Percentiles rank a stretch among this genome's conserved stretches.
phyloP scores from a whole-genome alignment of 2,888 invertebrate species.

The Ornithoptera alexandrae region DNA sequence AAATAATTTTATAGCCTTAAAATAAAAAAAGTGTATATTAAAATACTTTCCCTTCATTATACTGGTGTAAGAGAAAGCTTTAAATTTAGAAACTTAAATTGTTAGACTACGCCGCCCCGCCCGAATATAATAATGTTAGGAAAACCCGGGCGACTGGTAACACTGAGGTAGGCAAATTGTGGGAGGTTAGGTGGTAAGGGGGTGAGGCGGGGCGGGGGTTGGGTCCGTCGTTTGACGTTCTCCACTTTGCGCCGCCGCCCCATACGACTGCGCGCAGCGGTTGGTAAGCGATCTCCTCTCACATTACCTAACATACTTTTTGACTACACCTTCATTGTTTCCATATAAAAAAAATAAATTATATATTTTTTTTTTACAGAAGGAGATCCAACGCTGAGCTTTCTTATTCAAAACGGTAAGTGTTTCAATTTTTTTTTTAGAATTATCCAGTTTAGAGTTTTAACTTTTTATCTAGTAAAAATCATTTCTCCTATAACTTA shows the following conservation, averaged over 20 bases:
- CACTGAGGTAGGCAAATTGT: slow-evolving; percentile 53
- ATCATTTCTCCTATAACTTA: background rate
- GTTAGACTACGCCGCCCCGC: slow-evolving; percentile 44
- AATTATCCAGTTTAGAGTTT: background rate
- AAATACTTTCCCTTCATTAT: background rate
- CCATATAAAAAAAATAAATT: background rate
- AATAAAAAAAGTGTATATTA: too few relatives aligned
- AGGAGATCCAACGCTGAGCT: background rate
- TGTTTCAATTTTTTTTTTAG: background rate
- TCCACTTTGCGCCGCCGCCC: slow-evolving; percentile 64
- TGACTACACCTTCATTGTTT: background rate
- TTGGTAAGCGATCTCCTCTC: slow-evolving; percentile 34
- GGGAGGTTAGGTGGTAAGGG: slow-evolving; percentile 42
- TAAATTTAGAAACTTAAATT: slow-evolving; percentile 38
- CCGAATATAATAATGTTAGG: slow-evolving; percentile 50
- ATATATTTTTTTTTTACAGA: slow-evolving; percentile 9
- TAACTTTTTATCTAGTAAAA: background rate
- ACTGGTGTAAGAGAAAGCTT: background rate
- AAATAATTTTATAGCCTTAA: too few relatives aligned
- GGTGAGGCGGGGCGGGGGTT: slow-evolving; percentile 38
- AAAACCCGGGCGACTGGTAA: slow-evolving; percentile 31
- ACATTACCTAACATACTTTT: slow-evolving; percentile 13
- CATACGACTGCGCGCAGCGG: slow-evolving; percentile 36
- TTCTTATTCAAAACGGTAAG: background rate
- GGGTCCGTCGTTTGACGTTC: slow-evolving; percentile 40